Evolutionary conservation across 1,140 invertebrate genomes (phyloP), one percentile per base, ranked within the genome.

Genomic region (Bombus impatiens): DNA sequence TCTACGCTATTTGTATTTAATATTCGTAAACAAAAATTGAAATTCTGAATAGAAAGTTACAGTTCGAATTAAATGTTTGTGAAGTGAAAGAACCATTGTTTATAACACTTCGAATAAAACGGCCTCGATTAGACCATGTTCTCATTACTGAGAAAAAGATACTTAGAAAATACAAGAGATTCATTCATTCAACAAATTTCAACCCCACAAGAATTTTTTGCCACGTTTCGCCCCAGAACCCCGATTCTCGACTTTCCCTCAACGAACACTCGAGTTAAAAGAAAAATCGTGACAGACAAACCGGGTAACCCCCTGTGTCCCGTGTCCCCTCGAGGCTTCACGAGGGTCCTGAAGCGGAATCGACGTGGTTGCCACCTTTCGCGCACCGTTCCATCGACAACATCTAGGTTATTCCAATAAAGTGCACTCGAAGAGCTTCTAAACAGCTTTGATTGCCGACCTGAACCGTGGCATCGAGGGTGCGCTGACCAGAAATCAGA

Each of bases 371-470:
- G 72, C 37, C 62, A 88, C 72, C 28, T 84, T 70, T 59, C 59
- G 71, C 32, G 28, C n/a, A 87, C 82, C 84, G 82, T 92, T 93
- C 82, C 88, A 91, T 90, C 92, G 53, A 68, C 78, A 59, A 84
- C 82, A 94, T 94, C 88, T 93, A 91, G 92, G 93, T 92, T 94
- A 94, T 91, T 93, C 92, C 92, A 92, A 93, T 93, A 92, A 94
- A 93, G 89, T 90, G 90, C 93, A 90, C 88, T 93, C 86, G 78
- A 91, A 82, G 93, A 93, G 93, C 91, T 94, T 94, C 93, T 93
- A 93, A 94, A 93, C 90, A 91, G 86, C 86, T 87, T 77, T 89
- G 87, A 93, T 93, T 92, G 82, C 67, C 82, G 70, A 25, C 47
- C 32, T 44, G 82, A 80, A 70, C 47, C 78, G 84, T 18, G n/a